Percentiles rank a stretch among this genome's conserved stretches.
Evolutionary conservation across 2,888 invertebrate genomes (phyloP).

Genomic region (Omphaloscelis lunosa): DNA sequence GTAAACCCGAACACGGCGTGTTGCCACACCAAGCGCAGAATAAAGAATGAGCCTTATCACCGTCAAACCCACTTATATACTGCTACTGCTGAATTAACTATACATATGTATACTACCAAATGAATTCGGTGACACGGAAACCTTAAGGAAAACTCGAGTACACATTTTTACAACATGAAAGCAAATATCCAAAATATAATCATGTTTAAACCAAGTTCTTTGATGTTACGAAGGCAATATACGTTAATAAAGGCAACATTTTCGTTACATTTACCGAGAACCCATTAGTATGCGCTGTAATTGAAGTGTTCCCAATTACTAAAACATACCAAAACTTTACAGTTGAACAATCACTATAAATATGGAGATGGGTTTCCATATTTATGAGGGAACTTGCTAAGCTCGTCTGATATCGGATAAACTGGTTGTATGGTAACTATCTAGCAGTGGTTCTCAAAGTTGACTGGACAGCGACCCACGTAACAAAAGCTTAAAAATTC

Average conservation of each 20-base stretch:
- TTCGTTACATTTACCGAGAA: slow-evolving; percentile 12
- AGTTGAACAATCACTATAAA: slow-evolving; percentile 74
- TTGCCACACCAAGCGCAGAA: too few relatives aligned
- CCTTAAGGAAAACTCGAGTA: neutral
- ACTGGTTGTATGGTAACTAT: slow-evolving; percentile 31
- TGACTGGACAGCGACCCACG: too few relatives aligned
- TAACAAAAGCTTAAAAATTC: too few relatives aligned
- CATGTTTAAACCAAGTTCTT: slow-evolving; percentile 1
- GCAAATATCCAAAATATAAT: slow-evolving; percentile 11
- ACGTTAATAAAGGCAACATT: slow-evolving; percentile 19
- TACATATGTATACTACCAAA: too few relatives aligned
- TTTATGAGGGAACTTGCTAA: slow-evolving; percentile 72
- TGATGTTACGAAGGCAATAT: slow-evolving; percentile 1
- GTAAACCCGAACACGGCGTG: too few relatives aligned
- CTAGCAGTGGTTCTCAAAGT: too few relatives aligned
- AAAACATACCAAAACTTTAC: slow-evolving; percentile 72
- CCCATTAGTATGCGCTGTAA: slow-evolving; percentile 42
- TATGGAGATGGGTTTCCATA: slow-evolving; percentile 72
- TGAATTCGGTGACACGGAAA: neutral
- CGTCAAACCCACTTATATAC: too few relatives aligned
- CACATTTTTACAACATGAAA: neutral
- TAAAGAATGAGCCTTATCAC: too few relatives aligned
- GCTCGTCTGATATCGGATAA: slow-evolving; percentile 55
- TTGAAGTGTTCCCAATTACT: slow-evolving; percentile 51
- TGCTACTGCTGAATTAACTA: too few relatives aligned